Evolutionary conservation across 2,888 invertebrate genomes (phyloP).

Genomic region (Beris chalybata): DNA sequence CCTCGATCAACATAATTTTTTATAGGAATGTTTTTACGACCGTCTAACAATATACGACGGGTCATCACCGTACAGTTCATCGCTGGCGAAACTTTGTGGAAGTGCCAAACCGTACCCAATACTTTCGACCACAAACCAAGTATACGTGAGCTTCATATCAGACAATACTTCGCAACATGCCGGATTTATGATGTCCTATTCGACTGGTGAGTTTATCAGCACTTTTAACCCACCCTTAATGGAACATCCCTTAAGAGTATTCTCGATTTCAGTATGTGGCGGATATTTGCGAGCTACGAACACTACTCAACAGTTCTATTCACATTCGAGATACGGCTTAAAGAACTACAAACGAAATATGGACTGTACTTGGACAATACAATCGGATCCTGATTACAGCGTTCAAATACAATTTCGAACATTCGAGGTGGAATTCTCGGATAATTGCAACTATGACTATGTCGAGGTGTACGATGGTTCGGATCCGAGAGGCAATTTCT

Average conservation of each 20-base stretch:
- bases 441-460: constrained; percentile 90
- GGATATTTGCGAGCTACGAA: constrained; percentile 83
- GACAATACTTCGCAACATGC: constrained; percentile 93
- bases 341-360: constrained; percentile 85
- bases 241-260: background rate
- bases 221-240: background rate
- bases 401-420: constrained; percentile 84
- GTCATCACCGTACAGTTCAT: constrained; percentile 78
- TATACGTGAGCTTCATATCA: constrained; percentile 94
- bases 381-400: constrained; percentile 77
- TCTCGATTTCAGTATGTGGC: constrained; percentile 76
- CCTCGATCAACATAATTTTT: constrained; percentile 28
- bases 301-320: constrained; percentile 85
- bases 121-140: constrained; percentile 82
- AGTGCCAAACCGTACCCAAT: constrained; percentile 87
- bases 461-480: constrained; percentile 91
- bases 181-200: constrained; percentile 91
- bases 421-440: constrained; percentile 74
- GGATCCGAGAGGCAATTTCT: constrained; percentile 78
- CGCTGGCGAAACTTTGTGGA: constrained; percentile 90
- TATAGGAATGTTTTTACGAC: constrained; percentile 93
- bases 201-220: constrained; percentile 70
- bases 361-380: constrained; percentile 95
- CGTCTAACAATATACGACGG: constrained; percentile 95
- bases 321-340: constrained; percentile 92